Conservation (phyloP, 30 jellyfish, hydroid and myxozoan genomes). For the Aurelia aurita complex sp. Pacific region DNA sequence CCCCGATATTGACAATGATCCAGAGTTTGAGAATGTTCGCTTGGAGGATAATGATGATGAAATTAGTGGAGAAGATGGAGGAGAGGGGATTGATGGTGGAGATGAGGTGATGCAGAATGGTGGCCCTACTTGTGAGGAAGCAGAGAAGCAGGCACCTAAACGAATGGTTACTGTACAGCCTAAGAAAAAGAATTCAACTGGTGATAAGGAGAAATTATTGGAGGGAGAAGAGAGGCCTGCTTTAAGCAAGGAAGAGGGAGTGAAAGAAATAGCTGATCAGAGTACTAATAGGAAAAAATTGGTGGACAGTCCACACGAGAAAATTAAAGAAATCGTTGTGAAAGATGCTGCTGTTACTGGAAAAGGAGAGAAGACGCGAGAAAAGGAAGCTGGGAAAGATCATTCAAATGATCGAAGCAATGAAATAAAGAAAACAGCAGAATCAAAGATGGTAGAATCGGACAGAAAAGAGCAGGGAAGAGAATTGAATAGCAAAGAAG, state of each 20-base stretch:
- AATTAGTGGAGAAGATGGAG: neutral
- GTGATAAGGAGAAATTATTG: neutral
- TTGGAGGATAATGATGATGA: neutral
- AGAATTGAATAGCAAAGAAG: neutral
- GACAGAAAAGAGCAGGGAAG: neutral
- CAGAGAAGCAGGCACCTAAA: neutral
- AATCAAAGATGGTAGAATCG: neutral
- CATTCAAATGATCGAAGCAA: neutral
- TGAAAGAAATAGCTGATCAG: neutral
- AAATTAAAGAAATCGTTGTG: too few species aligned
- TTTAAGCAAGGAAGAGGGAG: neutral
- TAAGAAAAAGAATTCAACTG: neutral
- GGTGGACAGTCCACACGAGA: too few species aligned
- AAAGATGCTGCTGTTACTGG: neutral
- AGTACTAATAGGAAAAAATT: too few species aligned
- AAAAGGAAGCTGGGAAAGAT: neutral
- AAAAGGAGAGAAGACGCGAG: neutral
- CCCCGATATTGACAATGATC: neutral
- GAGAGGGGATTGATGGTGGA: neutral
- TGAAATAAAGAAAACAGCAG: neutral
- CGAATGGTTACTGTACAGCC: conserved; percentile 19
- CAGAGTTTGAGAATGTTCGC: neutral
- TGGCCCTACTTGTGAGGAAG: neutral
- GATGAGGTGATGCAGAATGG: too few species aligned
- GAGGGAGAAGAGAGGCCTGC: neutral